Evolutionary conservation across 2,888 invertebrate genomes (phyloP), one percentile per base, ranked within the genome.

Genomic region (Heteropelma amictum): DNA sequence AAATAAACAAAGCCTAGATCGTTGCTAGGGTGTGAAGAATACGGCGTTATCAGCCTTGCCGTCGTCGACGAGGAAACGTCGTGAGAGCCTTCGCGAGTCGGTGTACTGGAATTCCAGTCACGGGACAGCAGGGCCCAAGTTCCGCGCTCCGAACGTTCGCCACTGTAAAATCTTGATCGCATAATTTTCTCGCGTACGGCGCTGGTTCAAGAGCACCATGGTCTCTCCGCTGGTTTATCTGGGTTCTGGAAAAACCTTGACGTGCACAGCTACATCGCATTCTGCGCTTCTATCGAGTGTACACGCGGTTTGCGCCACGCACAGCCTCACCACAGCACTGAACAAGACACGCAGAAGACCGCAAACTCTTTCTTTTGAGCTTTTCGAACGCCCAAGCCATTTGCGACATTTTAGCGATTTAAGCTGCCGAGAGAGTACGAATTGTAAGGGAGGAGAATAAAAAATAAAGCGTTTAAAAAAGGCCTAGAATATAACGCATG

Each of bases 401-500:
- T 17, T 2, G 33, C 10, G 19, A 17, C 53, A n/a, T 14, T 33
- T 17, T 17, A 53, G 53, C 53, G 5, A 33, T 53, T 53, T 17
- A 53, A 53, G n/a, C 17, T 19, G 21, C 12, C 2, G 4, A 10
- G 35, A 12, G 42, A 47, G 54, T 28, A 10, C 8, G 56, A 23
- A 47, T 19, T 30, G 56, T 42, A 47, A 51, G 40, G 28, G 35
- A 28, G 35, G 33, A 67, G 51, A 28, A 61, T 49, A 53, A 71
- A 54, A 51, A 76, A 63, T 28, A n/a, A n/a, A 38, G 54, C 21
- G 54, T 63, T 63, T 70, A 53, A 76, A 72, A 72, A 77, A 71
- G 49, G 21, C n/a, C 8, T 28, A 19, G 77, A 75, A 79, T 77
- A 86, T 84, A 85, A 85, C 85, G 83, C 81, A 83, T 79, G 82